Evolutionary conservation across 2,888 invertebrate genomes (phyloP).

Genomic region (Molorchus minor): DNA sequence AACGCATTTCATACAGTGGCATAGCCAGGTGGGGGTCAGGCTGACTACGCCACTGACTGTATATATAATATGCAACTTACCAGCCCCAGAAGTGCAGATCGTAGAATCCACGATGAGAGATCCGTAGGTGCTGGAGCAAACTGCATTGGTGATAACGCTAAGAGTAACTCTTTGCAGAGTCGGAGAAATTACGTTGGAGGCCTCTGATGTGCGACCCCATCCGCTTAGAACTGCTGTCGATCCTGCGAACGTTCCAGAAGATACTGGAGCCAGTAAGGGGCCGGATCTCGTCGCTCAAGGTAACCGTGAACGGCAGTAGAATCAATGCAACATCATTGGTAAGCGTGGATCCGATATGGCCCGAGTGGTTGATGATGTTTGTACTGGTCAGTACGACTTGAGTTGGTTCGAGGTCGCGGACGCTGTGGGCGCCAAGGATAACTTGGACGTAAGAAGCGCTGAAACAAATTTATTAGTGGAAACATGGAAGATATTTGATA

Average conservation of each 20-base stretch:
- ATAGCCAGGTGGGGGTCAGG: too few relatives aligned
- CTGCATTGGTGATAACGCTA: slow-evolving; percentile 59
- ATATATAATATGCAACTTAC: too few relatives aligned
- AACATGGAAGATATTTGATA: too few relatives aligned
- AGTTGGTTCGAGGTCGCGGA: background rate
- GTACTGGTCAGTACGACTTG: background rate
- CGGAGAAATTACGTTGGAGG: slow-evolving; percentile 55
- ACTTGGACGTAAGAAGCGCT: too few relatives aligned
- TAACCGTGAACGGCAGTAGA: background rate
- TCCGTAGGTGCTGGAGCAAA: slow-evolving; percentile 61
- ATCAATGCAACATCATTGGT: background rate
- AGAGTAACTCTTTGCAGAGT: slow-evolving; percentile 59
- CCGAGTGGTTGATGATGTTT: background rate
- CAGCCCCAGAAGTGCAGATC: slow-evolving; percentile 65
- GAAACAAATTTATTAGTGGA: too few relatives aligned
- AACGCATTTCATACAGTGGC: too few relatives aligned
- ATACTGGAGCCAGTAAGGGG: slow-evolving; percentile 31
- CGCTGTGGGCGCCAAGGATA: too few relatives aligned
- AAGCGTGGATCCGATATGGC: background rate
- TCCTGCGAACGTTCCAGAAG: slow-evolving; percentile 55
- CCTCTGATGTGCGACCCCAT: slow-evolving; percentile 62
- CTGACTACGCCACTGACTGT: too few relatives aligned
- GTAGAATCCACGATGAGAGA: slow-evolving; percentile 60
- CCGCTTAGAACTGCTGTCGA: slow-evolving; percentile 61
- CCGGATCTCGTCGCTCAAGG: too few relatives aligned